Evolutionary conservation across 1,140 invertebrate genomes (phyloP).

Genomic region (Eubasilissa regina): DNA sequence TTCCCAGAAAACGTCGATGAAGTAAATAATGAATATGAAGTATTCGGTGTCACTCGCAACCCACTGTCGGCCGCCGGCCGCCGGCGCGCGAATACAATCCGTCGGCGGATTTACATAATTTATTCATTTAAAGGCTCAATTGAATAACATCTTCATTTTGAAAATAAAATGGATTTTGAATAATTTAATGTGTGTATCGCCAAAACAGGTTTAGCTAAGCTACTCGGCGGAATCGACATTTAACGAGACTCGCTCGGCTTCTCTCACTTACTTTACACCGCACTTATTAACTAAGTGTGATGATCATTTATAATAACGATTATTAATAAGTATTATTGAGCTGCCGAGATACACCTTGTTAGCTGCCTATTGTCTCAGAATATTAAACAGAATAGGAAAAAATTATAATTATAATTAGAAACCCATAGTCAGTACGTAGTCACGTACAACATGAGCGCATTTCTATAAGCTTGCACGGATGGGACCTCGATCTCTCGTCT

Average conservation of each 20-base stretch:
- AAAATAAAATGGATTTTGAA: slow-evolving; percentile 25
- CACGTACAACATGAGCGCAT: too few species aligned
- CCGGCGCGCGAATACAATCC: neutral
- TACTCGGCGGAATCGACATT: neutral
- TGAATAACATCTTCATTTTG: slow-evolving; percentile 39
- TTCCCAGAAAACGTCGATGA: neutral
- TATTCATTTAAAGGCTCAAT: slow-evolving; percentile 28
- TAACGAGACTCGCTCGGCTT: neutral
- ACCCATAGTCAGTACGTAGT: too few species aligned
- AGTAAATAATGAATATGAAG: neutral
- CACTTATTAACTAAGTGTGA: too few species aligned
- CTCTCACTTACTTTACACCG: too few species aligned
- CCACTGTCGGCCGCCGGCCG: neutral
- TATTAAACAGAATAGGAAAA: too few species aligned
- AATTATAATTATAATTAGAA: too few species aligned
- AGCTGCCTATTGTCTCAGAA: too few species aligned
- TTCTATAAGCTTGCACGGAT: too few species aligned
- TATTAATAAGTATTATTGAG: too few species aligned
- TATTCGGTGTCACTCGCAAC: neutral
- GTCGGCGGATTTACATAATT: slow-evolving; percentile 16
- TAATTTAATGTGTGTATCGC: slow-evolving; percentile 19
- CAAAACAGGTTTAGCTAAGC: slow-evolving; percentile 14
- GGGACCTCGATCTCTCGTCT: too few species aligned
- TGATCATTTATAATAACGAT: too few species aligned
- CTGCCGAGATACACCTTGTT: too few species aligned